A percentile compares a stretch with the other conserved stretches of the same genome.
phyloP scores from a whole-genome alignment of 2,888 invertebrate genomes.

The Erannis defoliaria region DNA sequence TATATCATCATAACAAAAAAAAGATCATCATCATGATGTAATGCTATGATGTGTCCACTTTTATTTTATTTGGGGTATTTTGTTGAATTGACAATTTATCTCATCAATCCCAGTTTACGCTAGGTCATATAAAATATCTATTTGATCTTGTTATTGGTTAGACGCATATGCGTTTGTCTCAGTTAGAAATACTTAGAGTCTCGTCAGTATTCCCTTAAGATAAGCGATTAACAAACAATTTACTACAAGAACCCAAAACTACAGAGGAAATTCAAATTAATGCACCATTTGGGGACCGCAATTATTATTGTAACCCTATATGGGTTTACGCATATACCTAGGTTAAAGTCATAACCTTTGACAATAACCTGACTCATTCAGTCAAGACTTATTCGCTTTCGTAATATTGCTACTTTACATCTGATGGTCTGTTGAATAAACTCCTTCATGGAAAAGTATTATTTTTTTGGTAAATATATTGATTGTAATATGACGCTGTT shows the following conservation, averaged over 20 bases:
- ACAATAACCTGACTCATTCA: too few relatives aligned
- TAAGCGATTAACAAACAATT: constrained; percentile 21
- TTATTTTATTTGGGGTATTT: neutral
- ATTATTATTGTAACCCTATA: neutral
- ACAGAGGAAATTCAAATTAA: constrained; percentile 19
- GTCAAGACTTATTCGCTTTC: too few relatives aligned
- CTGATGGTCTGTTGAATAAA: too few relatives aligned
- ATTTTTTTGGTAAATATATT: too few relatives aligned
- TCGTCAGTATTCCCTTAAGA: constrained; percentile 7
- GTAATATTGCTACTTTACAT: too few relatives aligned
- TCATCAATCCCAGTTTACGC: too few relatives aligned
- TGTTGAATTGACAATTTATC: neutral
- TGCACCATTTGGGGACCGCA: constrained; percentile 4
- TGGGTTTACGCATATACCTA: neutral
- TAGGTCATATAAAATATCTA: neutral
- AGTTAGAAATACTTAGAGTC: neutral
- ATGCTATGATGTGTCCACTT: neutral
- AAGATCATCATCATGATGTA: too few relatives aligned
- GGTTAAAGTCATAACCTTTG: neutral
- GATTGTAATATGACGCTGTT: too few relatives aligned
- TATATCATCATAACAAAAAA: too few relatives aligned
- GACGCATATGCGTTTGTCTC: neutral
- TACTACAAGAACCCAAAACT: constrained; percentile 17
- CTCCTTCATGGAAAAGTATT: too few relatives aligned
- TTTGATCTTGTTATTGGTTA: neutral